Evolutionary conservation across 1,140 invertebrate species (phyloP).

Genomic region (Caenorhabditis brenneri): DNA sequence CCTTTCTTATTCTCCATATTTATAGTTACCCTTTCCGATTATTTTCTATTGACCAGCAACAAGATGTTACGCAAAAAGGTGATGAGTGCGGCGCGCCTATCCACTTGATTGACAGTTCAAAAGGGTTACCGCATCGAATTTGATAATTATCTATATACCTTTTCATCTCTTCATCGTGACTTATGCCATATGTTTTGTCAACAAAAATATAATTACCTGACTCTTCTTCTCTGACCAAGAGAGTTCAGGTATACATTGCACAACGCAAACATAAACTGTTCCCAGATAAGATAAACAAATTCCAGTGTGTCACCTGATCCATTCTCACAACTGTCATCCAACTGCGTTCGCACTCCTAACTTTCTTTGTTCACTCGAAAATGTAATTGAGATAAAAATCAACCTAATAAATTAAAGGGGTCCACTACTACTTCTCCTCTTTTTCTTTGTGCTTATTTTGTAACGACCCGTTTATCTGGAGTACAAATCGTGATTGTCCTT

Average conservation of each 20-base stretch:
- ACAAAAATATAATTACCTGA: too few species aligned
- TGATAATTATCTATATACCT: not conserved
- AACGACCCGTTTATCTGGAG: not conserved
- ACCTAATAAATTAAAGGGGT: not conserved
- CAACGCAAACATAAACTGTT: not conserved
- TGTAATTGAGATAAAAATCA: not conserved
- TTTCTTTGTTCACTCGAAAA: not conserved
- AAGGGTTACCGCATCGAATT: not conserved
- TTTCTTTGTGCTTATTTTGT: not conserved
- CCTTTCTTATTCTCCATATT: too few species aligned
- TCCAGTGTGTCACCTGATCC: not conserved
- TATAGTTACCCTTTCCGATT: too few species aligned
- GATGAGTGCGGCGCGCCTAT: not conserved
- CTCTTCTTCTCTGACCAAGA: too few species aligned
- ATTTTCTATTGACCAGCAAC: too few species aligned
- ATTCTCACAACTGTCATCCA: too few species aligned
- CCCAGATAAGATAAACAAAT: slow-evolving; percentile 5
- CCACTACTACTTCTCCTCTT: too few species aligned
- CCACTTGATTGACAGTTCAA: slow-evolving; percentile 21
- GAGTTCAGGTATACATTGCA: not conserved
- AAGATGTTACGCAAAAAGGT: not conserved
- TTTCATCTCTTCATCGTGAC: not conserved
- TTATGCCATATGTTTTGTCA: not conserved
- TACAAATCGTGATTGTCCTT: not conserved
- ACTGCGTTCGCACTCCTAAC: not conserved